Base-by-base conservation (phyloP, 2,888 invertebrate genomes). In the Baccha elongata region DNA sequence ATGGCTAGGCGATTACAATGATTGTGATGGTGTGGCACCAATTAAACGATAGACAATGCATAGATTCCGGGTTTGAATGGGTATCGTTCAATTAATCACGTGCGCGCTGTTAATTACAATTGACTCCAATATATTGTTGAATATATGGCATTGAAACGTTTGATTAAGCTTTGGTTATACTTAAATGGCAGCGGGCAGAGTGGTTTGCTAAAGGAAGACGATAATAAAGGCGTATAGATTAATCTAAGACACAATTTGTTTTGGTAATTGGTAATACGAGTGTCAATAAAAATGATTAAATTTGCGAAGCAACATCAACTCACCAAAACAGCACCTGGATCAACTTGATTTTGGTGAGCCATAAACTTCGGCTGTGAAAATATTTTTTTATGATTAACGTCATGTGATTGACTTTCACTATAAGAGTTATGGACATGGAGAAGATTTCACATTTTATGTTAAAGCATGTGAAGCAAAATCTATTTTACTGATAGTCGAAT, bases 1-100 rank as follows among this genome's bases (percentile, higher is more conserved):
- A 71, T 79, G 53, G 73, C 29, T 68, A 53, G 44, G 50, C 44
- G 58, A 69, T 65, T 80, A 75, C 80, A 75, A 46, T 71, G 80
- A 65, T 35, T 62, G 21, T 11, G 23, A 48, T 50, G 75, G 35
- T 17, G 37, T 17, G 60, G 44, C 19, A 44, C 17, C 65, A 75
- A 80, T 80, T 80, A 75, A 69, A 35, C 69, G 19, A 48, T 46
- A 37, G 44, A 58, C n/a, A n/a, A n/a, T n/a, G 46, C 52, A 44
- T 52, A 35, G 48, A 62, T 50, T 69, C 71, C 55, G 53, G 15
- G 19, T 64, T 15, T 52, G 40, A 76, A 64, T 69, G 53, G 62
- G 11, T 60, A 58, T 50, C 60, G 48, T 62, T 53, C n/a, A 46
- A 53, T 44, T 52, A 55, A 81, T 76, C 69, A 69, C 46, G 68